These are phyloP conservation scores for Palloptera scutellata DNA, from an alignment of 2,888 invertebrate species.

Conservation along the genomic window DNA sequence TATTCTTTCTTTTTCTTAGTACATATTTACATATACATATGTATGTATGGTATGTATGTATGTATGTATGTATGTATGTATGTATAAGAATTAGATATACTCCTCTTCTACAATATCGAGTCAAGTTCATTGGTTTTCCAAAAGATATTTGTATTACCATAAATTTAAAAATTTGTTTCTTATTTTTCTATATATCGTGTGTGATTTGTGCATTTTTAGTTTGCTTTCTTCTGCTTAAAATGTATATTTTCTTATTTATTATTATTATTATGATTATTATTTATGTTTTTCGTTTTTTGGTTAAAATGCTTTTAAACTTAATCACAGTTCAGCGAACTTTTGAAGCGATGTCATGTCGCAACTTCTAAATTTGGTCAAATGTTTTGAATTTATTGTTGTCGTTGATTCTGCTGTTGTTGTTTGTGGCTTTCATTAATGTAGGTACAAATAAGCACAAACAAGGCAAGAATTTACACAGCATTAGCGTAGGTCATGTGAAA, in stretches of 20 bases:
- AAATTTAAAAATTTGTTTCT: no score
- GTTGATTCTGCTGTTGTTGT: not conserved
- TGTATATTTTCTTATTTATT: not conserved
- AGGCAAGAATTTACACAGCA: slow-evolving; percentile 8
- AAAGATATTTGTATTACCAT: no score
- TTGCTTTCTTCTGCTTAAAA: not conserved
- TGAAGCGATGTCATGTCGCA: slow-evolving; percentile 7
- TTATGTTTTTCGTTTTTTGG: not conserved
- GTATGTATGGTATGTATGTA: no score
- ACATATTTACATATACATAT: no score
- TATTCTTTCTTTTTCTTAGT: no score
- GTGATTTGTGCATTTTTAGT: slow-evolving; percentile 3
- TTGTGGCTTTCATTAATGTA: not conserved
- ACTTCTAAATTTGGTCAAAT: slow-evolving; percentile 19
- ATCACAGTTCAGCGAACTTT: slow-evolving; percentile 26
- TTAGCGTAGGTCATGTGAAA: slow-evolving; percentile 27
- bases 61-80: no score
- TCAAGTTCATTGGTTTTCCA: no score
- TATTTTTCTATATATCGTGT: not conserved
- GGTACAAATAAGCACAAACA: slow-evolving; percentile 6
- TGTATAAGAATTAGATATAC: no score
- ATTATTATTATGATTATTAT: not conserved
- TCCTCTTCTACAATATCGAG: no score
- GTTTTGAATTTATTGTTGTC: not conserved
- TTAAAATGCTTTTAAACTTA: not conserved